Evolutionary conservation across 2,113 vertebrate species (phyloP), one percentile per base, ranked within the genome.

Genomic region (Orthonyx spaldingii): DNA sequence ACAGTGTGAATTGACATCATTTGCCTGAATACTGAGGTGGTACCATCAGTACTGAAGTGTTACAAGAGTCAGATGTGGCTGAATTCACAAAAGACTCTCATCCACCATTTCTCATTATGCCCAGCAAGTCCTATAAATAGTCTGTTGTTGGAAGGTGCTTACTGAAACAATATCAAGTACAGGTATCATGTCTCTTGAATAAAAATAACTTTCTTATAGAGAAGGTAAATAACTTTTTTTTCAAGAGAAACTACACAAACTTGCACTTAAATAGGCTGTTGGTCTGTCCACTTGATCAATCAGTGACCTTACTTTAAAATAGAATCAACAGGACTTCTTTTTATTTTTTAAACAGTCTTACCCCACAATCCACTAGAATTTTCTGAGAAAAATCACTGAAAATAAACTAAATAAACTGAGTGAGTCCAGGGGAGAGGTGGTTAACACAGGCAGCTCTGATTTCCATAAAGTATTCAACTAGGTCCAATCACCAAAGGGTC

Each of bases 1-100:
- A 21, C 20, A 32, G 7, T 10, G 23, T 33, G 41, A 74, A 42
- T 4, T 63, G 47, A 39, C 28, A 41, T 44, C 0, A 15, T 63
- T 50, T 22, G 56, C 10, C 22, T 26, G 44, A 60, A 56, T 26
- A 13, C 1, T 0, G 3, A 33, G 15, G 15, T 1, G 5, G 27
- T 1, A 26, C 12, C 30, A 70, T 21, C 26, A 70, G 35, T 4
- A 22, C 17, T 61, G 20, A 37, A 50, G n/a, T 14, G 19, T 30
- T n/a, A 11, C 7, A 70, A 37, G 35, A 66, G 23, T 17, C 74
- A 71, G 42, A 74, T 0, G 2, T 4, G 26, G 49, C 32, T 71
- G 47, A 87, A 68, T 60, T 47, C 57, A 84, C 37, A 42, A 46
- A 46, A 71, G 9, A 7, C 9, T 39, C 47, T 57, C n/a, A 33